Base-by-base conservation (phyloP, 30 jellyfish, hydroid and myxozoan species). In the Catostylus mosaicus region DNA sequence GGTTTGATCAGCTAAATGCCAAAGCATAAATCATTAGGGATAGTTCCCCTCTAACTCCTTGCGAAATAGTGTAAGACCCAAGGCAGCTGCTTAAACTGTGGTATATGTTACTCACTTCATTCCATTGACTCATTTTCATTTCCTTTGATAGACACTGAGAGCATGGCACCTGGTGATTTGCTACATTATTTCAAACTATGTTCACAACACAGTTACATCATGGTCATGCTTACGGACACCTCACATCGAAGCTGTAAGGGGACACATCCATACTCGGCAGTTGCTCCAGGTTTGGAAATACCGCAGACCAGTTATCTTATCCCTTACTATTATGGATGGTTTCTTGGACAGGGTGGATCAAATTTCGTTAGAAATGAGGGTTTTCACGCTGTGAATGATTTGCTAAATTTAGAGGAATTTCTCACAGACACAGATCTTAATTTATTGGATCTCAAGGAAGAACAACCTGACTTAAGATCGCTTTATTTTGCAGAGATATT, bases 321-420 rank as follows among this genome's bases (percentile, higher is more conserved):
- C 48, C 96, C 97, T 26, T 68, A 73, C 51, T 90, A 16, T 78
- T 90, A 73, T 40, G 89, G 87, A 1, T 90, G 97, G 97, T 57
- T 82, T 71, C 6, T 87, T 24, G 56, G 79, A 4, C 30, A 20
- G 23, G 74, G n/a, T 30, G 96, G 77, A 16, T 47, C 92, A 16
- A 48, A 27, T 11, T 23, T 34, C 16, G 36, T 78, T 14, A 26
- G 38, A 7, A 33, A 78, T 27, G 35, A 24, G n/a, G 67, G 63
- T 18, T 75, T 75, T 19, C 11, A 24, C 32, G 23, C 5, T 31
- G 30, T 34, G 4, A 51, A 31, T n/a, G 30, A 19, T 24, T 47
- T 37, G 14, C 37, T 70, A 40, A 43, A 70, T 12, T 11, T 16
- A 34, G 26, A 26, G 38, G 67, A 70, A 70, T 70, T 70, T 70